Conservation (phyloP, 2,113 vertebrate genomes). For the Etheostoma cragini region DNA sequence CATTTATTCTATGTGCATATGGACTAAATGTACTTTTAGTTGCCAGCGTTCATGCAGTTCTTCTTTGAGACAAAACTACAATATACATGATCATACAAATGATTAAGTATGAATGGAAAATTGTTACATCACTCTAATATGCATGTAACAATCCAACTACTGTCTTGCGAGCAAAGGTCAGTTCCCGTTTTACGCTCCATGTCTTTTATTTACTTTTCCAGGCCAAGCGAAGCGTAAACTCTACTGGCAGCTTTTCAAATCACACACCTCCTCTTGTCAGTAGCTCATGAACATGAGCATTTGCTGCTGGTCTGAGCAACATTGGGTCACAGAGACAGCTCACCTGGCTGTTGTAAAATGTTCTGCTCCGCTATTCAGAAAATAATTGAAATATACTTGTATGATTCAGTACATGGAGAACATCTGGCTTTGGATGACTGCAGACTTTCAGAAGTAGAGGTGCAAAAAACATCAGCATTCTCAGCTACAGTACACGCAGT, state of each 20-base stretch:
- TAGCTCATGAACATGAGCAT: slow-evolving; percentile 33
- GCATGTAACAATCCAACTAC: neutral
- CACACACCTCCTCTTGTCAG: slow-evolving; percentile 8
- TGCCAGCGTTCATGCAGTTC: neutral
- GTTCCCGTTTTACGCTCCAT: neutral
- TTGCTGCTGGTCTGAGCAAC: slow-evolving; percentile 18
- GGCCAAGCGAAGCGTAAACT: slow-evolving; percentile 36
- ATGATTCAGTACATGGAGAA: neutral
- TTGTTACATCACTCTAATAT: neutral
- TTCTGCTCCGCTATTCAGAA: slow-evolving; percentile 4
- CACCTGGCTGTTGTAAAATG: neutral
- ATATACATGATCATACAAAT: neutral
- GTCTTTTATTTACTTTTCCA: slow-evolving; percentile 15
- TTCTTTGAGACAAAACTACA: neutral
- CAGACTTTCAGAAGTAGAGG: neutral
- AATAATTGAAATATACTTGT: neutral
- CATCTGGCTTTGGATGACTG: slow-evolving; percentile 45
- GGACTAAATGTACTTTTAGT: neutral
- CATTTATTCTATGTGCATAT: neutral
- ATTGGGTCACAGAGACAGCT: neutral
- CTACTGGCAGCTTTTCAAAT: slow-evolving; percentile 17
- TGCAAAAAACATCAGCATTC: slow-evolving; percentile 15
- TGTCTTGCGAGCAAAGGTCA: slow-evolving; percentile 10
- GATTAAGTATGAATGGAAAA: neutral
- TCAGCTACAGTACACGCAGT: neutral